Evolutionary conservation across 2,888 invertebrate genomes (phyloP).

Genomic region (Heliconius ethilla): DNA sequence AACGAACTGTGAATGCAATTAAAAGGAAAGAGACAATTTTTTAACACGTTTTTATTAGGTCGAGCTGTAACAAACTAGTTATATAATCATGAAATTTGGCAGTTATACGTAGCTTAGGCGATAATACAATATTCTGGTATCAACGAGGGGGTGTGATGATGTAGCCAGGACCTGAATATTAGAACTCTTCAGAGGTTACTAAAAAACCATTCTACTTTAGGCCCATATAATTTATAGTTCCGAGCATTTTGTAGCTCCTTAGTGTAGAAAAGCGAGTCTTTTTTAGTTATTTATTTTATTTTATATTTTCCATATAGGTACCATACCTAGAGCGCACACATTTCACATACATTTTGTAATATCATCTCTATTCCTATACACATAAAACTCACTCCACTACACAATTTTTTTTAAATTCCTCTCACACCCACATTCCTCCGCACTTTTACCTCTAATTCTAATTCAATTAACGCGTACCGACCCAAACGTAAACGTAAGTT

Average conservation of each 20-base stretch:
- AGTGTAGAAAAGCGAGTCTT: too few relatives aligned
- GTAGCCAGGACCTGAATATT: too few relatives aligned
- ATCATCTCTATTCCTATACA: neutral
- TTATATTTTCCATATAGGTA: neutral
- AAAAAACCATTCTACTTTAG: too few relatives aligned
- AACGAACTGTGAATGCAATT: neutral
- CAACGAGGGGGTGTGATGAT: too few relatives aligned
- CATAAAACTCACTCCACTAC: constrained; percentile 13
- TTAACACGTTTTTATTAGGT: neutral
- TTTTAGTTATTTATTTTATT: too few relatives aligned
- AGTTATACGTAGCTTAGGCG: too few relatives aligned
- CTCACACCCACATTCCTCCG: constrained; percentile 40
- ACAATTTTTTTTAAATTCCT: constrained; percentile 16
- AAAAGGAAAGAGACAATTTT: neutral
- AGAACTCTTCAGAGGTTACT: too few relatives aligned
- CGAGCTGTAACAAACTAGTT: too few relatives aligned
- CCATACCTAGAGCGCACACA: neutral
- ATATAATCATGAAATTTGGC: too few relatives aligned
- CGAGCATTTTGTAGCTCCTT: too few relatives aligned
- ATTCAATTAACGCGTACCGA: constrained; percentile 38
- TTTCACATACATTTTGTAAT: neutral
- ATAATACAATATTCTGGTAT: too few relatives aligned
- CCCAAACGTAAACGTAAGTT: constrained; percentile 15
- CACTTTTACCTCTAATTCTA: constrained; percentile 37
- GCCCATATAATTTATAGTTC: too few relatives aligned